Base-by-base conservation (phyloP, 2,888 invertebrate species). In the Polyploca ridens region DNA sequence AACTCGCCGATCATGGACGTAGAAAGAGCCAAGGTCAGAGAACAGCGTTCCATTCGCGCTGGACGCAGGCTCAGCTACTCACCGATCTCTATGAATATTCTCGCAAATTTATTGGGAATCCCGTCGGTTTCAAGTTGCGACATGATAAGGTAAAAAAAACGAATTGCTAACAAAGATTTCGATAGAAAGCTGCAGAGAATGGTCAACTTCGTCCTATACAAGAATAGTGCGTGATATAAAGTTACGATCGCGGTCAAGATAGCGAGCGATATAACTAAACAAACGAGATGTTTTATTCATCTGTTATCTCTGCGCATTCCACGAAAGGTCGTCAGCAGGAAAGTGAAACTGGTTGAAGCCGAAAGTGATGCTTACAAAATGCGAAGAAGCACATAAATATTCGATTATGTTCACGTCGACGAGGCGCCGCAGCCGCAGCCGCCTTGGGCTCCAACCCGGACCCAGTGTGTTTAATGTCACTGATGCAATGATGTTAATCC, bases 311-410 rank as follows among this genome's bases (percentile, higher is more conserved):
- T 79, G 80, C 82, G 77, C 85, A 91, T 89, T 89, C 89, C 84
- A 80, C 79, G 72, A 90, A 91, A 91, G 90, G 90, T 90, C 89
- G 85, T 84, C 88, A 84, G 82, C 87, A 90, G 81, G 84, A 92
- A 93, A 93, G 93, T 90, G 92, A 93, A 92, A 93, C 88, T 86
- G 86, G 83, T 84, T 76, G 81, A 84, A 79, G 83, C 87, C 86
- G 87, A 91, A 89, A 90, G 87, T 88, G 83, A 83, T 73, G 82
- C 82, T 89, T 86, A 85, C 85, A 87, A 89, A 79, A 88, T 79
- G 73, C 75, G 83, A 86, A 85, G 85, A 86, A 74, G 71, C 77
- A 81, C 81, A 85, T 85, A 86, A 86, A 86, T 83, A 84, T 81
- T 78, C 69, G 82, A 85, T 84, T 85, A 84, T 81, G 74, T 77